Conservation (phyloP, 2,113 vertebrate species). For the Epinephelus moara region DNA sequence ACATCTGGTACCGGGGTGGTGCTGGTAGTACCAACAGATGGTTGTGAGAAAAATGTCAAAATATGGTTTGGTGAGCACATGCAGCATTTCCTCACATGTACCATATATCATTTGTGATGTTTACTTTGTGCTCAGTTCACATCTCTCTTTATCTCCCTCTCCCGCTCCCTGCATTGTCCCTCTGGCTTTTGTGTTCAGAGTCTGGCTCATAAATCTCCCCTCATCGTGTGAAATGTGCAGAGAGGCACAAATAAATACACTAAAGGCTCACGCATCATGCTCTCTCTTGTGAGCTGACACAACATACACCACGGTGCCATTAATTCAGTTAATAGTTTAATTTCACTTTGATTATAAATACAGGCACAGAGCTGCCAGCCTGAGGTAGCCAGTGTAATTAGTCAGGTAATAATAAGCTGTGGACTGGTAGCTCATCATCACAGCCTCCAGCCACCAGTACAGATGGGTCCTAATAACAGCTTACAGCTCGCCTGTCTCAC, state of each 20-base stretch:
- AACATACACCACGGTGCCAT: constrained; percentile 48
- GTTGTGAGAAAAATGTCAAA: background rate
- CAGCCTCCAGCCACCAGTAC: constrained; percentile 47
- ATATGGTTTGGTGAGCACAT: background rate
- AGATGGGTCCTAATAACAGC: constrained; percentile 65
- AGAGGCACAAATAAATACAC: constrained; percentile 35
- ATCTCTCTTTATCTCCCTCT: constrained; percentile 13
- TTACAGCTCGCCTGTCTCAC: constrained; percentile 35
- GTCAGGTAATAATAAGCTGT: constrained; percentile 73
- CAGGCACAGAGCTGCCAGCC: constrained; percentile 47
- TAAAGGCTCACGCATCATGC: constrained; percentile 29
- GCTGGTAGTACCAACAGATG: too few species aligned
- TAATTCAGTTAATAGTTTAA: constrained; percentile 74
- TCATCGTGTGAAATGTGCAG: constrained; percentile 21
- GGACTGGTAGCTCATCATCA: constrained; percentile 60
- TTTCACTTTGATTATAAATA: constrained; percentile 71
- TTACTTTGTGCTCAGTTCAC: constrained; percentile 14
- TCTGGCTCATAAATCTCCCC: constrained; percentile 34
- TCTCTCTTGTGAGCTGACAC: constrained; percentile 56
- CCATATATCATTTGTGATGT: constrained; percentile 5
- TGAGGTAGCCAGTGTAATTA: constrained; percentile 72
- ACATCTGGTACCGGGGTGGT: background rate
- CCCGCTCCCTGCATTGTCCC: constrained; percentile 2
- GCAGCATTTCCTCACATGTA: background rate
- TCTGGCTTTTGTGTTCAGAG: constrained; percentile 38